Base-by-base conservation (phyloP, 2,113 vertebrate species). In the Girardinichthys multiradiatus region DNA sequence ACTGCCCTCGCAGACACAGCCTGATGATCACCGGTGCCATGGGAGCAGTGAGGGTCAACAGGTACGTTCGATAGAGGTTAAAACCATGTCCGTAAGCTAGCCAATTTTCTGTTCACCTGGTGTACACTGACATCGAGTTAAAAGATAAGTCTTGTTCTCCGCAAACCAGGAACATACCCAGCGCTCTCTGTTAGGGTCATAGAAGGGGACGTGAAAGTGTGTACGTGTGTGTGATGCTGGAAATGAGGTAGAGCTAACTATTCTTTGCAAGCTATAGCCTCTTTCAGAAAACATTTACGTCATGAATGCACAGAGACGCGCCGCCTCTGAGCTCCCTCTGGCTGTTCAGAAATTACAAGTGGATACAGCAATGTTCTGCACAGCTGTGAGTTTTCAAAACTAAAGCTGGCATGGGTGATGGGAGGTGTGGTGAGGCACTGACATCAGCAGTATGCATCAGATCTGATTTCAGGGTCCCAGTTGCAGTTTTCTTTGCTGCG, bases 1-100 rank as follows among this genome's bases (percentile, higher is more conserved):
- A 90, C 88, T 92, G 88, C 89, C 85, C 86, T 58, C 72, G 84
- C 89, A 90, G 82, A 90, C 81, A 89, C 72, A 92, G 86, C 80
- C 89, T 90, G 89, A 93, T 90, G 87, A 90, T 93, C 89, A 87
- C 83, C 28, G 83, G 89, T 82, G 89, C 92, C 86, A 94, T 94
- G 93, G 92, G 92, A 89, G 89, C 93, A 60, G 93, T 93, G 89
- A 81, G 92, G 75, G 90, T 90, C 74, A 93, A 92, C 85, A 93
- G 93, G 93, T 93, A 80, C 72, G 73, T 63, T 19, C 15, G 10
- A 37, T 19, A 14, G 39, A 24, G 17, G 39, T 60, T 17, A 24
- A 26, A 77, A 57, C 42, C 9, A 6, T 57, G 51, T 76, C 65
- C 78, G 2, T 37, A 21, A 29, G 27, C 1, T 17, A 45, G 42